Evolutionary conservation across 2,888 invertebrate species (phyloP).

Genomic region (Yponomeuta cagnagella): DNA sequence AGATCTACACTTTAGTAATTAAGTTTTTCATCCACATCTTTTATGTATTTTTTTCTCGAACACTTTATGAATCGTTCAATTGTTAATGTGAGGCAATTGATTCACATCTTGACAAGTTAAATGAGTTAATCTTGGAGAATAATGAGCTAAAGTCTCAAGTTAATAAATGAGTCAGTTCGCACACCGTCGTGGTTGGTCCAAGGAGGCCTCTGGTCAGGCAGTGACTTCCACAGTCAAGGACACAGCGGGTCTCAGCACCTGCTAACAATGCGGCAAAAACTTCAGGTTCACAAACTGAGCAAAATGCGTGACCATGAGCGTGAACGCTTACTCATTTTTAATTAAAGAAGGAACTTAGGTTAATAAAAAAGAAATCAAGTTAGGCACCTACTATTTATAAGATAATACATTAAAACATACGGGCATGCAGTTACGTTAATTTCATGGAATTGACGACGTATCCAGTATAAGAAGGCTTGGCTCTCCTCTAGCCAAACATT

Average conservation of each 20-base stretch:
- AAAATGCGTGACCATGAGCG: conserved; percentile 11
- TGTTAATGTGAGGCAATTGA: not conserved
- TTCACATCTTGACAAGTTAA: not conserved
- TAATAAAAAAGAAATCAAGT: too few relatives aligned
- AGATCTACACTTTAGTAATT: not conserved
- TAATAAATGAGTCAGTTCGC: conserved; percentile 20
- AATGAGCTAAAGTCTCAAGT: conserved; percentile 16
- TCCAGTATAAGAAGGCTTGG: not conserved
- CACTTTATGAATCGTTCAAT: not conserved
- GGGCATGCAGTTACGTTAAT: too few relatives aligned
- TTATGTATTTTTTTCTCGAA: not conserved
- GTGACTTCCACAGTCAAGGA: conserved; percentile 1
- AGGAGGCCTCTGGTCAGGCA: not conserved
- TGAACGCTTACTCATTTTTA: not conserved
- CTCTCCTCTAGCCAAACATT: not conserved
- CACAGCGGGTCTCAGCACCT: not conserved
- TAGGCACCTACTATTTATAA: too few relatives aligned
- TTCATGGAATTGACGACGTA: too few relatives aligned
- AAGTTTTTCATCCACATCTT: not conserved
- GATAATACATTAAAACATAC: too few relatives aligned
- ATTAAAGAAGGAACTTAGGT: not conserved
- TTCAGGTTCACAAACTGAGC: conserved; percentile 8
- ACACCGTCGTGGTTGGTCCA: not conserved
- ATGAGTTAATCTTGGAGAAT: conserved; percentile 1
- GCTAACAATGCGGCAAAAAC: conserved; percentile 12